Evolutionary conservation across 2,797 vertebrate species (phyloP).

Genomic region (Acanthiza pusilla): DNA sequence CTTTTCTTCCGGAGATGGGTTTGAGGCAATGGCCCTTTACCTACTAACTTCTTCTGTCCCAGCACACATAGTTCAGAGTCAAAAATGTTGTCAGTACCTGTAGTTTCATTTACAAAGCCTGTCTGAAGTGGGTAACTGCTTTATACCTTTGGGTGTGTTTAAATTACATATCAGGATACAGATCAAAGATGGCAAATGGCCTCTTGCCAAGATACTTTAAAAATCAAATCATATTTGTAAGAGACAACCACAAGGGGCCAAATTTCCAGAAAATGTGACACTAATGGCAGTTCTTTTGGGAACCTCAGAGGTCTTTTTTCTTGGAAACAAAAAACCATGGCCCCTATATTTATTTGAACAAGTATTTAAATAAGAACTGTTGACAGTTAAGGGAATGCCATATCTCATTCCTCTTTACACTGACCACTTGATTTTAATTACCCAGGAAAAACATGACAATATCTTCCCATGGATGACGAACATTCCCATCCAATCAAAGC

Average conservation of each 20-base stretch:
- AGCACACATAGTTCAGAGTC: not conserved
- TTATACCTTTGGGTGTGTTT: constrained; percentile 5
- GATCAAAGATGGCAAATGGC: constrained; percentile 23
- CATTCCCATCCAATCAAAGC: not conserved
- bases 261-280: not conserved
- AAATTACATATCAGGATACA: constrained; percentile 11
- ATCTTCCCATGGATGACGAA: constrained; percentile 3
- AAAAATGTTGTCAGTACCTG: not conserved
- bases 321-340: not conserved
- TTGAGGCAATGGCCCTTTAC: not conserved
- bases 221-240: not conserved
- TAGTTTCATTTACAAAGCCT: not conserved
- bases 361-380: not conserved
- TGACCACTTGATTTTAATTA: constrained; percentile 40
- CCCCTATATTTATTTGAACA: not conserved
- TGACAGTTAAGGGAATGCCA: not conserved
- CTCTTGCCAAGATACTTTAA: constrained; percentile 4
- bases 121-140: not conserved
- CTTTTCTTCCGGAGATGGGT: not conserved
- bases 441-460: not conserved
- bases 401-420: not conserved
- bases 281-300: not conserved
- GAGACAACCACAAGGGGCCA: not conserved
- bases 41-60: not conserved
- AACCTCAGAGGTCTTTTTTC: not conserved